Conservation (phyloP, 2,797 vertebrate species). For the Morus bassanus region DNA sequence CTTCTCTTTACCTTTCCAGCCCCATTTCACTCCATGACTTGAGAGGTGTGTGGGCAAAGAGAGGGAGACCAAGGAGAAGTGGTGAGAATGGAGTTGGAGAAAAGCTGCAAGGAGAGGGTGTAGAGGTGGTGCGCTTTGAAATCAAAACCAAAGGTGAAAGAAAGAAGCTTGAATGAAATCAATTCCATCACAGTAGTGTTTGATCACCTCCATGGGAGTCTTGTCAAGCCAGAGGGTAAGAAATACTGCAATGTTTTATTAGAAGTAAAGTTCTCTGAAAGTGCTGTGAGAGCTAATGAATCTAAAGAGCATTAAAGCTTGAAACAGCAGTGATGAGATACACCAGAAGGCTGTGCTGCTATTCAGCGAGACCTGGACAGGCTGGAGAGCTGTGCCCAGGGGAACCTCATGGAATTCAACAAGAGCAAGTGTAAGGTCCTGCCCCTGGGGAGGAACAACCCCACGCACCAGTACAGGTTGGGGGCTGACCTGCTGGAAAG, state of each 20-base stretch:
- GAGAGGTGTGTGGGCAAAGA: not conserved
- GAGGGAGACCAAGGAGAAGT: not conserved
- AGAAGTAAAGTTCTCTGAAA: not conserved
- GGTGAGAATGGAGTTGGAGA: fast-evolving
- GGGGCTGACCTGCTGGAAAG: too few relatives aligned
- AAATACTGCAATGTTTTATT: not conserved
- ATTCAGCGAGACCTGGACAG: too few relatives aligned
- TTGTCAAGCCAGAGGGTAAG: not conserved
- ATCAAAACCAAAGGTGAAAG: not conserved
- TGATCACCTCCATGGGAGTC: not conserved
- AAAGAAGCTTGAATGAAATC: not conserved
- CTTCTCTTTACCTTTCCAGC: not conserved
- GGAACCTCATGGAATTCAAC: too few relatives aligned
- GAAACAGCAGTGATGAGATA: not conserved
- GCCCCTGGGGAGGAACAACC: too few relatives aligned
- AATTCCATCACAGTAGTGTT: not conserved
- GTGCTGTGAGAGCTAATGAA: not conserved
- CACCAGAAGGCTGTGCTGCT: too few relatives aligned
- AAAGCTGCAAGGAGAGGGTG: not conserved
- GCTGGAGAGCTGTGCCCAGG: too few relatives aligned
- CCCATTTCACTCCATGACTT: not conserved
- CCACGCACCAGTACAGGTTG: too few relatives aligned
- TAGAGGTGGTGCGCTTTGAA: not conserved
- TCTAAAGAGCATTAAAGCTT: not conserved
- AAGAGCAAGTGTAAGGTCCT: too few relatives aligned